phyloP scores from a whole-genome alignment of 2,113 vertebrate genomes.

The Trogon melanurus region DNA sequence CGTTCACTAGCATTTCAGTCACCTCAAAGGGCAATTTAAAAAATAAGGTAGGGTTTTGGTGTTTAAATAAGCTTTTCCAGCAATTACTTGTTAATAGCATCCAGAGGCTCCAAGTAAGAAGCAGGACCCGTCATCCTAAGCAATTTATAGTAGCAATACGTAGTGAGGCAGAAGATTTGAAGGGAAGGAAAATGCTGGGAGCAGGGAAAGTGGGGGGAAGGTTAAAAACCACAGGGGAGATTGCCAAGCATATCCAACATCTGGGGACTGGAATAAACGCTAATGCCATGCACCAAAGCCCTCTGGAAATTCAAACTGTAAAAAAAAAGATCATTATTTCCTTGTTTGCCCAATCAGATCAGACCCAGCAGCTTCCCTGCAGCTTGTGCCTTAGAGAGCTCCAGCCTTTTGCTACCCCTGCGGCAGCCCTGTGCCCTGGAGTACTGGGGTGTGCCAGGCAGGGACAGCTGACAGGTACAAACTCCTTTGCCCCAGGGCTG shows the following conservation, averaged over 20 bases:
- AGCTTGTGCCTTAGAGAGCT: not conserved
- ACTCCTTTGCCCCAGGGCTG: not conserved
- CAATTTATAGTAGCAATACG: not conserved
- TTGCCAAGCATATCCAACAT: not conserved
- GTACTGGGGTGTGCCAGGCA: not conserved
- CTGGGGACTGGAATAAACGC: slow-evolving; percentile 3
- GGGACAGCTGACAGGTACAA: not conserved
- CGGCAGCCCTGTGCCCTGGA: not conserved
- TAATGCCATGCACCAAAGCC: not conserved
- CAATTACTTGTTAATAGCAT: slow-evolving; percentile 39
- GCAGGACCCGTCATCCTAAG: not conserved
- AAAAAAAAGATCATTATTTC: not conserved
- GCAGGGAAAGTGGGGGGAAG: not conserved
- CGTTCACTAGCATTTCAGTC: slow-evolving; percentile 12
- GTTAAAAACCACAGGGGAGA: not conserved
- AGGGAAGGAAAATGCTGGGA: not conserved
- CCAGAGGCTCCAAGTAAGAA: slow-evolving; percentile 20
- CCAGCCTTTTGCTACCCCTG: not conserved
- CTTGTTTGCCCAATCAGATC: not conserved
- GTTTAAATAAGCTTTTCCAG: slow-evolving; percentile 42
- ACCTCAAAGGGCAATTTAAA: slow-evolving; percentile 16
- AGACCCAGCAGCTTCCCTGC: not conserved
- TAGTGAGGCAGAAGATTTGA: not conserved
- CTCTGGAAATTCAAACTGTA: not conserved
- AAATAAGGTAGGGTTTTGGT: not conserved